phyloP scores from a whole-genome alignment of 2,113 vertebrate genomes.

The Tragulus kanchil region DNA sequence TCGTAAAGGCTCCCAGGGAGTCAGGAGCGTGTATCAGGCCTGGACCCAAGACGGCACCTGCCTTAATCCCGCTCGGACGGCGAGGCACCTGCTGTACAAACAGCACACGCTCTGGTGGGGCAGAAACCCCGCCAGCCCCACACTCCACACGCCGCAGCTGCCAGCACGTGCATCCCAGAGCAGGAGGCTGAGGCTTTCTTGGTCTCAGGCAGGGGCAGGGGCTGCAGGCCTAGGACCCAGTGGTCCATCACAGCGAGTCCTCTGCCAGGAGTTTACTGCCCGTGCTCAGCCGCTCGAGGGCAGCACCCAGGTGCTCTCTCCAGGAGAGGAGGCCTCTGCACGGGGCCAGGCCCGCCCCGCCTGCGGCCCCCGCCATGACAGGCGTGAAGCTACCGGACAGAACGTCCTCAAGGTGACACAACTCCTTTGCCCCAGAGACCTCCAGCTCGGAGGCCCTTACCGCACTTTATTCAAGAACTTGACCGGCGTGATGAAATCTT shows the following conservation, averaged over 20 bases:
- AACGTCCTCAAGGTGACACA: not conserved
- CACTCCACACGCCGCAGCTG: not conserved
- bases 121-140: not conserved
- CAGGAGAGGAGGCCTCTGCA: not conserved
- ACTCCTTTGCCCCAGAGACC: not conserved
- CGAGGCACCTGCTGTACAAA: not conserved
- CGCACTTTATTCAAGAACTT: slow-evolving; percentile 91
- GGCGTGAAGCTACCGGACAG: not conserved
- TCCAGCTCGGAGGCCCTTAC: slow-evolving; percentile 81
- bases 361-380: not conserved
- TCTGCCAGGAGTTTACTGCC: not conserved
- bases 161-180: not conserved
- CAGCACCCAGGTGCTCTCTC: not conserved
- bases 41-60: not conserved
- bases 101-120: not conserved
- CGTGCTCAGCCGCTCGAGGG: not conserved
- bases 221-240: not conserved
- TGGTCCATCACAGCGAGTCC: not conserved
- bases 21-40: not conserved
- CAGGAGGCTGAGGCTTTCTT: not conserved
- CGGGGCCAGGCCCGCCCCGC: not conserved
- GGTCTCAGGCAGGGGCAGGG: not conserved
- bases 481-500: slow-evolving; percentile 91
- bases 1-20: not conserved
- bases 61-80: not conserved